Evolutionary conservation across 2,113 vertebrate species (phyloP).

Genomic region (Dicaeum eximium): DNA sequence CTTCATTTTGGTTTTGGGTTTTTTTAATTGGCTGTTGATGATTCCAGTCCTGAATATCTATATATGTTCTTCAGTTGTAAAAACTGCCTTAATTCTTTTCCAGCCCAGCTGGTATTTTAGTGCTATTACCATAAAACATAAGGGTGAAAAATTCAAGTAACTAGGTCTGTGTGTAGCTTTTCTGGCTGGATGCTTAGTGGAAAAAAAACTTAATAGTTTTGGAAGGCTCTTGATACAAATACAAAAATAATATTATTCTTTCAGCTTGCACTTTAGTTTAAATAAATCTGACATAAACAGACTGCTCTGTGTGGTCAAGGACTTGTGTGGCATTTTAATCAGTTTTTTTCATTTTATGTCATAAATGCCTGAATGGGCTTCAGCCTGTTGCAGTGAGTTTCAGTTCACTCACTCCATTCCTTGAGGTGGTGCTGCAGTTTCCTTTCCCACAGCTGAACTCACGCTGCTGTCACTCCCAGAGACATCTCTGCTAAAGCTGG

Average conservation of each 20-base stretch:
- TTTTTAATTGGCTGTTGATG: background rate
- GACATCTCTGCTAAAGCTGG: background rate
- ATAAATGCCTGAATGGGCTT: background rate
- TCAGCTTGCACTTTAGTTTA: background rate
- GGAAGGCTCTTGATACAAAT: background rate
- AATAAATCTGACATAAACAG: background rate
- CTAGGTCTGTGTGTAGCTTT: rapidly evolving
- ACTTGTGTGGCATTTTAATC: background rate
- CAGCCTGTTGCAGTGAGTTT: background rate
- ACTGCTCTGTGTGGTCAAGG: background rate
- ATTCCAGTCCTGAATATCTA: background rate
- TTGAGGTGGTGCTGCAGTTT: background rate
- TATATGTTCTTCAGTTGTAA: background rate
- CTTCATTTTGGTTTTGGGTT: rapidly evolving
- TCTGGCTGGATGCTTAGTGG: background rate
- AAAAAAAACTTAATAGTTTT: background rate
- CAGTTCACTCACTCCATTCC: background rate
- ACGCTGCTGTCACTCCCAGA: background rate
- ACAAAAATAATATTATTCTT: background rate
- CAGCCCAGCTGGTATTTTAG: background rate
- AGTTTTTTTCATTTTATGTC: background rate
- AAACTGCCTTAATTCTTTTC: background rate
- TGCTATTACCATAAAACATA: background rate
- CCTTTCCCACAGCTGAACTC: rapidly evolving
- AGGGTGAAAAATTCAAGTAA: background rate